Evolutionary conservation across 2,797 vertebrate species (phyloP), one percentile per base, ranked within the genome.

Genomic region (Trematomus bernacchii): DNA sequence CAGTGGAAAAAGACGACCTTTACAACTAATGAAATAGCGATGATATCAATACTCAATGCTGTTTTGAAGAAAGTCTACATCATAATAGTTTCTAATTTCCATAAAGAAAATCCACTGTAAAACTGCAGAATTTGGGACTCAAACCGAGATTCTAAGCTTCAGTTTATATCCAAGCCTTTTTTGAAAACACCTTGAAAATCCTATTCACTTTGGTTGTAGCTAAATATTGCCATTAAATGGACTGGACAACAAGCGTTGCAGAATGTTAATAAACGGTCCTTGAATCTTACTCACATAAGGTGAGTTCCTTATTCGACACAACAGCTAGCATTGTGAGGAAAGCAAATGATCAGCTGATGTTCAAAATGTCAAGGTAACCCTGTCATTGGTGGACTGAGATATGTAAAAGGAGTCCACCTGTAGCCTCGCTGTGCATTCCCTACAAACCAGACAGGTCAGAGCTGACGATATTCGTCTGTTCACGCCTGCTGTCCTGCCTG

Each of bases 381-480:
- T 12, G 30, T 69, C 55, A 68, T 3, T n/a, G 43, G 0, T 12
- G 21, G 64, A 76, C 27, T 52, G 23, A 76, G 63, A 37, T 50
- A 12, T 72, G 73, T 27, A 27, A 76, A 61, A 53, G 2, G 73
- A 71, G 67, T 58, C 62, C 73, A 58, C 71, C 62, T 76, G 79
- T 43, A 79, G 70, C 76, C 59, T 70, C 16, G 13, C 30, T 46
- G 23, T 18, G 51, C 73, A 82, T 80, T 87, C 76, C 52, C 64
- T 3, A 3, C 66, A 58, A 65, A 70, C 44, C 0, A 3, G 70
- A 55, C 72, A 74, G 66, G 63, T 66, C 82, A 68, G 68, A 81
- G 85, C 73, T 73, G 61, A 81, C 16, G 9, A 57, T 54, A 85
- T 85, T 72, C 74, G 80, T 75, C 77, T 72, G 74, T 82, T 88